Conservation (phyloP, 2,113 vertebrate species). For the Nannobrachium achirus region DNA sequence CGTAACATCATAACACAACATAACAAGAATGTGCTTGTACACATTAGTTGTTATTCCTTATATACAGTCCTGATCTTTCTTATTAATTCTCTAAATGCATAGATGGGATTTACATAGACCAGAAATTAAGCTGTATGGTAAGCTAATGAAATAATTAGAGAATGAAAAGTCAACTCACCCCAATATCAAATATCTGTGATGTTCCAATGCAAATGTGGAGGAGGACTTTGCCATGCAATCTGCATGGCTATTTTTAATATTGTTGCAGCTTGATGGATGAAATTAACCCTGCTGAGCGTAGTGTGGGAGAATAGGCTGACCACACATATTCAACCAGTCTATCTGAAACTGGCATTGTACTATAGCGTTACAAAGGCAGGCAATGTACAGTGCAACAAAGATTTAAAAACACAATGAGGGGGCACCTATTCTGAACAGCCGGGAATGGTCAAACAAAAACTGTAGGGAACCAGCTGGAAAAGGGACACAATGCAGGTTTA, state of each 20-base stretch:
- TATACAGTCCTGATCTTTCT: not conserved
- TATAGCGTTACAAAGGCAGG: conserved; percentile 74
- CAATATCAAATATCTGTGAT: conserved; percentile 30
- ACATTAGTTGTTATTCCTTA: not conserved
- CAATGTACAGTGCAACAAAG: conserved; percentile 80
- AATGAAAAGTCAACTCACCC: conserved; percentile 60
- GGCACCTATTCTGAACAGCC: conserved; percentile 71
- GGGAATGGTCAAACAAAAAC: conserved; percentile 70
- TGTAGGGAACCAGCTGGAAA: conserved; percentile 75
- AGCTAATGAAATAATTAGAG: not conserved
- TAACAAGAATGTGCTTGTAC: not conserved
- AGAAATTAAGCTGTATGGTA: not conserved
- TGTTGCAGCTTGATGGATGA: conserved; percentile 48
- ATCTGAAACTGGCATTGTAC: conserved; percentile 73
- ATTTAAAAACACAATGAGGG: conserved; percentile 75
- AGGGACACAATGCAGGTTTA: conserved; percentile 53
- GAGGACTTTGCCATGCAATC: conserved; percentile 47
- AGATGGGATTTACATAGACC: not conserved
- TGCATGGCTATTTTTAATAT: conserved; percentile 68
- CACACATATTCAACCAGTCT: conserved; percentile 73
- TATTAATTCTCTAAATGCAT: not conserved
- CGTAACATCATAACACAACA: not conserved
- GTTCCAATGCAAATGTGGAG: conserved; percentile 54
- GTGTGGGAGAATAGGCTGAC: conserved; percentile 70
- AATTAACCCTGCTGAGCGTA: conserved; percentile 54